Conservation (phyloP, 2,797 vertebrate genomes). For the Protonibea diacanthus region DNA sequence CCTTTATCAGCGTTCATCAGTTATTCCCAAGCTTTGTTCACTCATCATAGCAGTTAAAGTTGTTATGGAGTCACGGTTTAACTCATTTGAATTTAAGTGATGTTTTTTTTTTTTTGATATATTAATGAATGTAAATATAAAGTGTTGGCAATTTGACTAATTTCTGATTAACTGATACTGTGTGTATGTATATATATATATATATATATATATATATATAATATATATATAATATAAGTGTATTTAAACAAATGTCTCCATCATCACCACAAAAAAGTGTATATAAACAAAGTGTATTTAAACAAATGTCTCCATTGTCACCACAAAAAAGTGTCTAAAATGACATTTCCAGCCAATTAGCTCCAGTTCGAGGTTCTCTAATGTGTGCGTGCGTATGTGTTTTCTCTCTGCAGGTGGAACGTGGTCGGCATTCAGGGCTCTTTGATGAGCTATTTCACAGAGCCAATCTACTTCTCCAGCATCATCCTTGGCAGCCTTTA, state of each 20-base stretch:
- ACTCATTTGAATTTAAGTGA: not conserved
- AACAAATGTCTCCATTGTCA: not conserved
- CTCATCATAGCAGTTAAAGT: not conserved
- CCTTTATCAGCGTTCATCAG: not conserved
- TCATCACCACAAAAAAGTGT: not conserved
- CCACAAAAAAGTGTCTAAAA: not conserved
- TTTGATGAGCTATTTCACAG: conserved; percentile 95
- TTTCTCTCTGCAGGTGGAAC: conserved; percentile 89
- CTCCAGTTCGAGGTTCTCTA: not conserved
- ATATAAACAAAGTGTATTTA: not conserved
- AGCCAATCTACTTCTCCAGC: conserved; percentile 97
- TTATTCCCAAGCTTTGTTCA: not conserved
- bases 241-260: not conserved
- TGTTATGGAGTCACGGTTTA: not conserved
- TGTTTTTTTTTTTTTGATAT: not conserved
- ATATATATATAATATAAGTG: too few relatives aligned
- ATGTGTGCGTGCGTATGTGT: conserved; percentile 1
- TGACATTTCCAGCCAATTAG: not conserved
- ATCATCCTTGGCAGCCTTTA: conserved; percentile 98
- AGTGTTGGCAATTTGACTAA: not conserved
- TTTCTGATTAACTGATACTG: not conserved
- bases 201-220: too few relatives aligned
- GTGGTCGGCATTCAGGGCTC: conserved; percentile 97
- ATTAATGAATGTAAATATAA: not conserved
- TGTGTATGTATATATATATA: not conserved